Evolutionary conservation across 2,888 invertebrate genomes (phyloP), one percentile per base, ranked within the genome.

Genomic region (Pimpla rufipes): DNA sequence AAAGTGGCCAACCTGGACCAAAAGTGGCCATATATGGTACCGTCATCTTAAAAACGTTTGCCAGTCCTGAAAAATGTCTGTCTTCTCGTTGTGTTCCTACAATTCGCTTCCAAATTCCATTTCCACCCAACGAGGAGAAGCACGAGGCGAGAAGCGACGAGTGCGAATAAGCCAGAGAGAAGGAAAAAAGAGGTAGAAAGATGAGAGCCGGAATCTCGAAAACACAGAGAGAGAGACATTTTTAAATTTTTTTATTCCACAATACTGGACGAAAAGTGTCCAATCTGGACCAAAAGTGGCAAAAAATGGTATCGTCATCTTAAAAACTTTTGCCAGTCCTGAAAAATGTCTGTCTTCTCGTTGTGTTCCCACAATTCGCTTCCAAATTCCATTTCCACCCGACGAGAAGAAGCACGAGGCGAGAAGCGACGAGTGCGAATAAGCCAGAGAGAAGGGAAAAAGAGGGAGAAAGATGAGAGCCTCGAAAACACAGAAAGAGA

Each of bases 171-270:
- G 50, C 59, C 50, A 18, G 23, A n/a, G 29, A 29, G 29, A 29
- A 29, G 29, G 29, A 5, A 29, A 29, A 29, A 29, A 5, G 76
- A 71, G 74, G 76, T 64, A 52, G 35, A 79, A 42, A 71, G 75
- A 21, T n/a, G 64, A 79, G 50, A 68, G 55, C 13, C 50, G 64
- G 70, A 68, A 37, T 18, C 42, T 29, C 29, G 29, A 29, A 29
- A 29, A 29, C 29, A 29, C 5, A 29, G 29, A 21, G 40, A n/a
- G 78, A 74, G 77, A 42, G 47, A 66, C n/a, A n/a, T n/a, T n/a
- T n/a, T n/a, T n/a, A n/a, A n/a, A n/a, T n/a, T n/a, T n/a, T n/a
- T n/a, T n/a, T n/a, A n/a, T n/a, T n/a, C n/a, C n/a, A n/a, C n/a
- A n/a, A n/a, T n/a, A n/a, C n/a, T n/a, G n/a, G n/a, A n/a, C n/a